Conservation (phyloP, 1,140 invertebrate genomes). For the Eciton burchellii region DNA sequence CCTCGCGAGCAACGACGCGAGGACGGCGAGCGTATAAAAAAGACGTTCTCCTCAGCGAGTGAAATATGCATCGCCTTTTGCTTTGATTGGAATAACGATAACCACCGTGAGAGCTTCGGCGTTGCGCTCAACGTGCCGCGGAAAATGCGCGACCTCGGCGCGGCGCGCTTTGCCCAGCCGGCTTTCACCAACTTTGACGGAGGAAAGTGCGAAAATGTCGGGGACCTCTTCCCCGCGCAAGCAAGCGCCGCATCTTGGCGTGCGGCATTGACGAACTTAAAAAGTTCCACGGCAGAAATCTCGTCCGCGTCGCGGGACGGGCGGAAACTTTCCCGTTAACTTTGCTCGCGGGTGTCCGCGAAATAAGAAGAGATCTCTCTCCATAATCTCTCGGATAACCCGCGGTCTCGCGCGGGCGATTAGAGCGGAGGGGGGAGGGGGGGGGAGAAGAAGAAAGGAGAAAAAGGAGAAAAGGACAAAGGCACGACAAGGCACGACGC, state of each 20-base stretch:
- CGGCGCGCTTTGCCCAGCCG: constrained; percentile 30
- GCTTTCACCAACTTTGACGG: constrained; percentile 45
- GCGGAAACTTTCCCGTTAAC: constrained; percentile 46
- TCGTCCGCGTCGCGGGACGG: constrained; percentile 13
- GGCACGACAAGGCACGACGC: too few relatives aligned
- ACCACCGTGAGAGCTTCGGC: constrained; percentile 36
- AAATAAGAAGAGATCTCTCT: constrained; percentile 20
- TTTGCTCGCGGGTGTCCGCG: constrained; percentile 6
- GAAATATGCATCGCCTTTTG: constrained; percentile 29
- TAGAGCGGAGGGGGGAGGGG: background rate
- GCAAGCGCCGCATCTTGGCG: background rate
- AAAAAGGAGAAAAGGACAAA: background rate
- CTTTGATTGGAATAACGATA: constrained; percentile 29
- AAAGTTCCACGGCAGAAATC: constrained; percentile 33
- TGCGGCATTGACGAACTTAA: constrained; percentile 45
- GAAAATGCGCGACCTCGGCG: constrained; percentile 49
- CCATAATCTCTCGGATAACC: background rate
- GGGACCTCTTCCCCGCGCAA: too few relatives aligned
- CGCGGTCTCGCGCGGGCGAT: constrained; percentile 1
- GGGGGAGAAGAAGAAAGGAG: too few relatives aligned
- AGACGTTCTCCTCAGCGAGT: constrained; percentile 29
- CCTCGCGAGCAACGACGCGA: too few relatives aligned
- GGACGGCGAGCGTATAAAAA: background rate
- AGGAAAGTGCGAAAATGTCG: constrained; percentile 56
- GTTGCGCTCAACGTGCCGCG: constrained; percentile 44